These are phyloP conservation scores for Phocides pigmalion DNA, from an alignment of 1,140 invertebrate genomes.

Conservation along the genomic window DNA sequence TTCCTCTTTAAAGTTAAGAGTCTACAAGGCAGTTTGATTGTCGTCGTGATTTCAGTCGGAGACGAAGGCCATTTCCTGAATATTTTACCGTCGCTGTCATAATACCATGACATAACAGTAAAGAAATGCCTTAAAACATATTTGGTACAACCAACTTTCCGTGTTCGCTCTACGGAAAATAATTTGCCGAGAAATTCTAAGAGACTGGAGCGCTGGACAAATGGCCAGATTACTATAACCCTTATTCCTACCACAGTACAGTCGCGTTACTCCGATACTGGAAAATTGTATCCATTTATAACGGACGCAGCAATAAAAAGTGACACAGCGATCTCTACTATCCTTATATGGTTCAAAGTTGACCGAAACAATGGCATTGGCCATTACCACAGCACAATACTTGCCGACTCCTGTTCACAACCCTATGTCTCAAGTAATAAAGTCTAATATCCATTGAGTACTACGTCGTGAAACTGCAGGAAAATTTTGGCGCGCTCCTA, in stretches of 20 bases:
- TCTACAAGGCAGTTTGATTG: neutral
- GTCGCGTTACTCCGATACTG: conserved; percentile 1
- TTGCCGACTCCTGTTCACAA: neutral
- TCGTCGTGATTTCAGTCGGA: conserved; percentile 11
- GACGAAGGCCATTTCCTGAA: conserved; percentile 11
- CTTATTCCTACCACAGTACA: conserved; percentile 6
- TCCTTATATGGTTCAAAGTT: conserved; percentile 59
- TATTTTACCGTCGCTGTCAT: conserved; percentile 14
- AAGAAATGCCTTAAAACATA: conserved; percentile 26
- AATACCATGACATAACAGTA: conserved; percentile 27
- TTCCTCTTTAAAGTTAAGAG: neutral
- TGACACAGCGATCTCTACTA: conserved; percentile 46
- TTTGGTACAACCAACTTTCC: conserved; percentile 27
- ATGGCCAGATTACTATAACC: neutral
- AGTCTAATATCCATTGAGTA: conserved; percentile 16
- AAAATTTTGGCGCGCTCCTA: conserved; percentile 29
- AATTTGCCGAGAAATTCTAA: conserved; percentile 29
- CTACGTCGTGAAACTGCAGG: conserved; percentile 6
- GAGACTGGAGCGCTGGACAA: conserved; percentile 4
- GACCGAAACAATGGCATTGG: conserved; percentile 46
- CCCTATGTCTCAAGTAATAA: conserved; percentile 8
- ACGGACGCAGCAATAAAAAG: conserved; percentile 43
- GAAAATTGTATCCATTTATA: conserved; percentile 37
- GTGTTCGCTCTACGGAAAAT: conserved; percentile 28
- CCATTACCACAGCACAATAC: conserved; percentile 25